Conservation (phyloP, 2,888 invertebrate species). For the Spodoptera exigua region DNA sequence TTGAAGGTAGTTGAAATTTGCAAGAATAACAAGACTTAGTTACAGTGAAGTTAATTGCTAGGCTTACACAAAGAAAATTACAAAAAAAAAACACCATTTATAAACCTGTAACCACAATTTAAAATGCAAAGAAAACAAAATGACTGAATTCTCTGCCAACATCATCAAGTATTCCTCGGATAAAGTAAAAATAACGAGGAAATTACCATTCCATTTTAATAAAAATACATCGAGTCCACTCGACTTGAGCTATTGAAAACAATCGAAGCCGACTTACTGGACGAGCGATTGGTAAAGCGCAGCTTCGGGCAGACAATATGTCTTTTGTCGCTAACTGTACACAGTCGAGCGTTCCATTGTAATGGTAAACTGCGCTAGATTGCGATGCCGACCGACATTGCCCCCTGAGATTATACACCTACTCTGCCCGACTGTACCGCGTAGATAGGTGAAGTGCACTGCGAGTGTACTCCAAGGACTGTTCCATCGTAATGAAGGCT, state of each 20-base stretch:
- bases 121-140: neutral
- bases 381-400: slow-evolving; percentile 56
- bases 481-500: slow-evolving; percentile 10
- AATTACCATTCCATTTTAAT: slow-evolving; percentile 37
- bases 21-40: too few species aligned
- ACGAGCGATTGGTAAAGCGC: slow-evolving; percentile 50
- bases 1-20: too few species aligned
- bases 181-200: slow-evolving; percentile 24
- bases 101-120: neutral
- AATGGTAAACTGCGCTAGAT: slow-evolving; percentile 63
- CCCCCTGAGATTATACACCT: slow-evolving; percentile 61
- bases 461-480: slow-evolving; percentile 12
- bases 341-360: slow-evolving; percentile 58
- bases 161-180: neutral
- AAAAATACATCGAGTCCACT: slow-evolving; percentile 44
- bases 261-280: slow-evolving; percentile 54
- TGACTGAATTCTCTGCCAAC: neutral
- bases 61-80: too few species aligned
- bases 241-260: slow-evolving; percentile 52
- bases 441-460: slow-evolving; percentile 36
- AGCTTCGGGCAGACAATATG: slow-evolving; percentile 57
- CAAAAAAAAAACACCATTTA: too few species aligned
- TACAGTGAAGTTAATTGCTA: too few species aligned
- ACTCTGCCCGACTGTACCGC: slow-evolving; percentile 50
- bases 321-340: slow-evolving; percentile 62